phyloP scores from a whole-genome alignment of 1,140 invertebrate species.

The Eurosta solidaginis region DNA sequence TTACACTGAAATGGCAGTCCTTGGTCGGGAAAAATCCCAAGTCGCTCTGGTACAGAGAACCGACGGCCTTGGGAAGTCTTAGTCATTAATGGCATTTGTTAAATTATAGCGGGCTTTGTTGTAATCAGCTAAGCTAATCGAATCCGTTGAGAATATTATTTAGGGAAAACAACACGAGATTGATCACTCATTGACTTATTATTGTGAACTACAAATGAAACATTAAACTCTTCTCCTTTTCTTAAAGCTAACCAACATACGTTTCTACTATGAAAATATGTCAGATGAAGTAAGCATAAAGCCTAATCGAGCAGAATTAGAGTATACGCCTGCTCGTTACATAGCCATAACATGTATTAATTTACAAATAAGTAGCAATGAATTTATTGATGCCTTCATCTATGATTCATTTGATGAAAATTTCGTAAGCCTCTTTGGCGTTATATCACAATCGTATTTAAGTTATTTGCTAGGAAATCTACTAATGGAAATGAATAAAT shows the following conservation, averaged over 20 bases:
- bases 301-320: background rate
- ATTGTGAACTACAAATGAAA: background rate
- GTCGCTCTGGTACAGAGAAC: too few relatives aligned
- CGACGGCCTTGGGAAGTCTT: too few relatives aligned
- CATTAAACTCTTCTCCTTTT: background rate
- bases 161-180: too few relatives aligned
- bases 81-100: too few relatives aligned
- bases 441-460: constrained; percentile 50
- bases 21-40: too few relatives aligned
- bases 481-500: constrained; percentile 48
- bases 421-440: constrained; percentile 46
- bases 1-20: too few relatives aligned
- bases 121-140: too few relatives aligned
- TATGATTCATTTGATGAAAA: constrained; percentile 44
- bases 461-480: constrained; percentile 53
- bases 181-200: too few relatives aligned
- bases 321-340: constrained; percentile 49
- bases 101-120: too few relatives aligned
- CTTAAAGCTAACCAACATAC: constrained; percentile 52
- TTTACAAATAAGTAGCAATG: constrained; percentile 40
- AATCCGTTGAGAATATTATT: too few relatives aligned
- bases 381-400: constrained; percentile 50
- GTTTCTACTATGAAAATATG: constrained; percentile 49
- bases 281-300: background rate
- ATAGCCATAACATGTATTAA: constrained; percentile 50